These are phyloP conservation scores for Drosophila multiciliata DNA, from an alignment of 2,888 invertebrate genomes.

Conservation along the genomic window DNA sequence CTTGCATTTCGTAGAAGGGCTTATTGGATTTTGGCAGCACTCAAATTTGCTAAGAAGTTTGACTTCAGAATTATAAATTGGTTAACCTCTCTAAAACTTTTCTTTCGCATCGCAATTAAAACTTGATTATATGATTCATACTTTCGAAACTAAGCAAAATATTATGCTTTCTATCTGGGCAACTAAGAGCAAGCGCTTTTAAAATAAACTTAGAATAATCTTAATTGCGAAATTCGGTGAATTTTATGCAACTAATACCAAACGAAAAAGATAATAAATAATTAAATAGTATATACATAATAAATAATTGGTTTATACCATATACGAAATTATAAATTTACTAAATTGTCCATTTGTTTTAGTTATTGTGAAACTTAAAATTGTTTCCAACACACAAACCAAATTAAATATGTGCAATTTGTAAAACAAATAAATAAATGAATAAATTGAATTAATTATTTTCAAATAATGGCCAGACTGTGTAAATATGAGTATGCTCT, in stretches of 20 bases:
- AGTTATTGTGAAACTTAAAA: background rate
- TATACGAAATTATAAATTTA: background rate
- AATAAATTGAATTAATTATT: background rate
- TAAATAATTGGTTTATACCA: background rate
- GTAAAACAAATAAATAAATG: background rate
- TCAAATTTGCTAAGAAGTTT: slow-evolving; percentile 15
- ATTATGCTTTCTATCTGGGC: background rate
- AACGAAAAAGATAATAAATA: background rate
- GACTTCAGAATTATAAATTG: slow-evolving; percentile 3
- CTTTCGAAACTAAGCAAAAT: background rate
- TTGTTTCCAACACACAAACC: background rate
- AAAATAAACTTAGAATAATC: background rate
- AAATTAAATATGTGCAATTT: background rate
- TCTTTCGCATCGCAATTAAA: slow-evolving; percentile 24
- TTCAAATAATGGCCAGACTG: background rate
- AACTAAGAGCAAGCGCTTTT: background rate
- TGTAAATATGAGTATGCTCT: background rate
- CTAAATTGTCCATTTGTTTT: background rate
- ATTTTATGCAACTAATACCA: background rate
- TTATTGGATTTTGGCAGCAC: slow-evolving; percentile 11
- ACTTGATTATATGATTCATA: slow-evolving; percentile 2
- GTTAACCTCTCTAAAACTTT: slow-evolving; percentile 32
- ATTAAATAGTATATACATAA: background rate
- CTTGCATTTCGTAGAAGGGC: background rate
- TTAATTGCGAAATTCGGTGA: background rate